Conservation (phyloP, 2,797 vertebrate species). For the Coendou prehensilis region DNA sequence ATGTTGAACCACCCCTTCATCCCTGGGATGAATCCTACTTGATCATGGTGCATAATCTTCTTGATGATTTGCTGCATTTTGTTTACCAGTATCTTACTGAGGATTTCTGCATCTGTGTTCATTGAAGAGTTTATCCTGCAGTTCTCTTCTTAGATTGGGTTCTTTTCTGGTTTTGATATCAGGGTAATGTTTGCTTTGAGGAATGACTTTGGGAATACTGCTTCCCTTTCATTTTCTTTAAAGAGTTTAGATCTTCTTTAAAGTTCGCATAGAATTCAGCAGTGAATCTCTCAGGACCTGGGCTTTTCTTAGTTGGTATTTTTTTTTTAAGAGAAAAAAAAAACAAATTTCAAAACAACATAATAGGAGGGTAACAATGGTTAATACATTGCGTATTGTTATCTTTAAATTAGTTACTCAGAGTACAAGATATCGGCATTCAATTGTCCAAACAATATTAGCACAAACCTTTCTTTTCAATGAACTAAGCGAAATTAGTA, state of each 20-base stretch:
- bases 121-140: neutral
- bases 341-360: too few species aligned
- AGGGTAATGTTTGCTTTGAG: neutral
- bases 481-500: too few species aligned
- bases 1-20: neutral
- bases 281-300: neutral
- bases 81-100: neutral
- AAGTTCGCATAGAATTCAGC: neutral
- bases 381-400: too few species aligned
- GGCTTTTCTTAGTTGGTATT: neutral
- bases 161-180: neutral
- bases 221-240: neutral
- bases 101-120: too few species aligned
- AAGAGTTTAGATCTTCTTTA: neutral
- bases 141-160: neutral
- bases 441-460: too few species aligned
- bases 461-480: too few species aligned
- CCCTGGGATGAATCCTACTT: neutral
- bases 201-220: neutral
- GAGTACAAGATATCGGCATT: too few species aligned
- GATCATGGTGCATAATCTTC: neutral
- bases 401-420: too few species aligned
- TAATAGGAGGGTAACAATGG: too few species aligned
- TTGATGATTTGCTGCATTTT: neutral
- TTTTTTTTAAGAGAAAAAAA: neutral